Evolutionary conservation across 2,113 vertebrate species (phyloP), one percentile per base, ranked within the genome.

Genomic region (Lepus americanus): DNA sequence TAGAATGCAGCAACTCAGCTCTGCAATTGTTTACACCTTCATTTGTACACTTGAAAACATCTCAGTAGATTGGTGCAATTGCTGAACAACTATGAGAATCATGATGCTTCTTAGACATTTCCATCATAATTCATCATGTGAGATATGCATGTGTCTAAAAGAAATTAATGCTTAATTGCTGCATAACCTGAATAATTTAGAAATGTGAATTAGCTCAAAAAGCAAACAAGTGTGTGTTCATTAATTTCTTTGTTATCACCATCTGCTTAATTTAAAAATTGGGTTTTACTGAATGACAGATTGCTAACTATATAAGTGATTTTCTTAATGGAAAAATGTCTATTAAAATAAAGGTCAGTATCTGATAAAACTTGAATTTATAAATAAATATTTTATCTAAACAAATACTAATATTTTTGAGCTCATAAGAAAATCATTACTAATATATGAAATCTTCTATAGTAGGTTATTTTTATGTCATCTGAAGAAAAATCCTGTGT

Each of bases 231-330:
- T 98, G 96, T 97, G 83, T 97, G 97, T 97, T 98, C 98, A 98
- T 98, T 98, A 98, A 98, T 98, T 98, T 98, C 97, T 98, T 98
- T 98, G 96, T 98, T 98, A 98, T 98, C 97, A 95, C 97, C 98
- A 98, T 98, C 98, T 98, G 97, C 98, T 98, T 98, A 98, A 98
- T 98, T 98, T 98, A 98, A 98, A 98, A 98, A 98, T 98, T 97
- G 97, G 97, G 95, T 98, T 98, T 98, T 98, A 93, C 70, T 97
- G 97, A 98, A 98, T 98, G 98, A 98, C 97, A 98, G 96, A 85
- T 98, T 98, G 95, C 97, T 98, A 98, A 98, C 95, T 97, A 87
- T 97, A 98, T 97, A 98, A 98, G 97, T 87, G 90, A 74, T 97
- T 97, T 94, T 83, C 97, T 97, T 98, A 98, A 97, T 98, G 98